Conservation (phyloP, 2,888 invertebrate species). For the Drosophila algonquin region DNA sequence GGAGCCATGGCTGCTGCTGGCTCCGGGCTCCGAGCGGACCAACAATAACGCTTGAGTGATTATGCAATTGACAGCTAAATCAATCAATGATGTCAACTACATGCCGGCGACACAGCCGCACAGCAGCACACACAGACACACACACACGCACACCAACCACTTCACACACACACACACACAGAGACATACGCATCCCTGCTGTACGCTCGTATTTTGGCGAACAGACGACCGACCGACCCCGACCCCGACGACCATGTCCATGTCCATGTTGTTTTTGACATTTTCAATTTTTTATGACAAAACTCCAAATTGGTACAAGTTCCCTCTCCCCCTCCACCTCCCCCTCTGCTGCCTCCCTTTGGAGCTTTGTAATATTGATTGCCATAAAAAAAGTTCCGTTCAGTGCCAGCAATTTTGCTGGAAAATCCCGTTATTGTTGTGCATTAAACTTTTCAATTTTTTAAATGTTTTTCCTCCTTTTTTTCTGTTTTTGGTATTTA, state of each 20-base stretch:
- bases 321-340: neutral
- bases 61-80: constrained; percentile 83
- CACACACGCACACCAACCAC: constrained; percentile 23
- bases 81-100: constrained; percentile 83
- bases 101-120: constrained; percentile 56
- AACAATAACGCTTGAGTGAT: constrained; percentile 82
- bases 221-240: no score
- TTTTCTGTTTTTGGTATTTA: constrained; percentile 1
- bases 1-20: neutral
- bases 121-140: constrained; percentile 15
- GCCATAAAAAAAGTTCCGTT: constrained; percentile 43
- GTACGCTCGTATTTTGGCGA: no score
- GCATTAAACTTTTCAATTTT: constrained; percentile 51
- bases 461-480: constrained; percentile 33
- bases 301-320: constrained; percentile 68
- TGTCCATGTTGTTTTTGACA: constrained; percentile 74
- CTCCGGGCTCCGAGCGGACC: constrained; percentile 66
- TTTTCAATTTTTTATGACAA: constrained; percentile 79
- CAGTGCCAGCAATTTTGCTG: constrained; percentile 32
- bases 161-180: constrained; percentile 13
- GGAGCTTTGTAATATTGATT: constrained; percentile 42
- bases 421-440: constrained; percentile 14
- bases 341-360: no score
- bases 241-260: no score
- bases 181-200: neutral